Evolutionary conservation across 2,797 vertebrate species (phyloP).

Genomic region (Sebastes variabilis): DNA sequence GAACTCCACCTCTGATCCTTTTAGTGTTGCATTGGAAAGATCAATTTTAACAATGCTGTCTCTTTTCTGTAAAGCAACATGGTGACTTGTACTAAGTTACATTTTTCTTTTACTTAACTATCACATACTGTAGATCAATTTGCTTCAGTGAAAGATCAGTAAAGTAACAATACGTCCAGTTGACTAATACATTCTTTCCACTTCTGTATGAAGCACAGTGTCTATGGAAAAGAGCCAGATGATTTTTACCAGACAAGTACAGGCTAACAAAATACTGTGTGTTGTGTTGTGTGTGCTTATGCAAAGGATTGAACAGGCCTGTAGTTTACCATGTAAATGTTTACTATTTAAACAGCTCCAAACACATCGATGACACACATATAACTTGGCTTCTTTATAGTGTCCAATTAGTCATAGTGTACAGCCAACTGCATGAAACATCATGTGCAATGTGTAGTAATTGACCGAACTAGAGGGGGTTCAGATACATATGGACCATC

Average conservation of each 20-base stretch:
- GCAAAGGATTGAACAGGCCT: neutral
- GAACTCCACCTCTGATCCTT: neutral
- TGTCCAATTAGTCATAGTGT: neutral
- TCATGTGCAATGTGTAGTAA: neutral
- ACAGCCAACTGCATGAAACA: neutral
- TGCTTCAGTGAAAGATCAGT: neutral
- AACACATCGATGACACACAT: neutral
- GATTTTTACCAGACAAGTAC: neutral
- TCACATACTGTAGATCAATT: neutral
- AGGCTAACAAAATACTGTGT: neutral
- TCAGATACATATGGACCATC: neutral
- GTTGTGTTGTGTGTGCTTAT: neutral
- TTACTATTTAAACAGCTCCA: neutral
- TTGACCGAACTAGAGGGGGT: neutral
- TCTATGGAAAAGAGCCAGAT: neutral
- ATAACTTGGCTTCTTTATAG: neutral
- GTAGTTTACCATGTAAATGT: neutral
- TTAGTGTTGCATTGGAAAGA: neutral
- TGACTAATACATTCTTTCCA: neutral
- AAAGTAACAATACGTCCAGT: neutral
- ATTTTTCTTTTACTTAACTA: neutral
- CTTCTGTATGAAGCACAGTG: neutral
- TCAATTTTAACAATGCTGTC: neutral
- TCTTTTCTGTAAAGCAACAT: neutral
- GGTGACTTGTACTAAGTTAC: neutral